A percentile compares a stretch with the other conserved stretches of the same genome.
Evolutionary conservation across 2,797 vertebrate species (phyloP).

Genomic region (Protosalanx chinensis): DNA sequence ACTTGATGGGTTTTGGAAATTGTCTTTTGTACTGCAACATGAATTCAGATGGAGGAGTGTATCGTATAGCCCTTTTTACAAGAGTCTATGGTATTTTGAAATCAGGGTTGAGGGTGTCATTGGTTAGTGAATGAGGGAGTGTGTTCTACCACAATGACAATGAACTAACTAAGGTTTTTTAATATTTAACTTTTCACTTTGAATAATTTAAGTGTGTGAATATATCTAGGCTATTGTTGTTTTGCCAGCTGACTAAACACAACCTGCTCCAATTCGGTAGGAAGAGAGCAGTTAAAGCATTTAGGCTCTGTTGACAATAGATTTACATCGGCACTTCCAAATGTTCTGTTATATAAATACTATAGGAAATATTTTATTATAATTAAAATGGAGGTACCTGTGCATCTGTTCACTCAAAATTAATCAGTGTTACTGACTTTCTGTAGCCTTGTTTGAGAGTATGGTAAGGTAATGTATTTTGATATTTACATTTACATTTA

Average conservation of each 20-base stretch:
- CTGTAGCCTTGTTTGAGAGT: too few relatives aligned
- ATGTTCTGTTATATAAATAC: not conserved
- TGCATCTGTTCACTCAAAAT: too few relatives aligned
- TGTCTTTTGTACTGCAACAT: not conserved
- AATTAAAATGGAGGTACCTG: too few relatives aligned
- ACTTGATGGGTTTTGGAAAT: not conserved
- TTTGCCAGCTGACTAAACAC: conserved; percentile 8
- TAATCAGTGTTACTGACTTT: too few relatives aligned
- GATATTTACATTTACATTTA: too few relatives aligned
- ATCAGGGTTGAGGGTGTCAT: not conserved
- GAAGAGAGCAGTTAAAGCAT: conserved; percentile 1
- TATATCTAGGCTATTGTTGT: conserved; percentile 5
- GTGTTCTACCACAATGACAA: not conserved
- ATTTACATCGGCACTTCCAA: not conserved
- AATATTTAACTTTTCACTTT: conserved; percentile 10
- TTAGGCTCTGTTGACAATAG: not conserved
- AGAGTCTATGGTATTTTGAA: not conserved
- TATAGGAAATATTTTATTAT: too few relatives aligned
- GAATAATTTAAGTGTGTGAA: conserved; percentile 34
- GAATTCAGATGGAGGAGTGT: too few relatives aligned
- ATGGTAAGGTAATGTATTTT: too few relatives aligned
- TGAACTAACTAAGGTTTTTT: not conserved
- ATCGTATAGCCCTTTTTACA: not conserved
- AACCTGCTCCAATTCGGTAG: conserved; percentile 34
- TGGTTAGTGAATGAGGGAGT: not conserved